These are phyloP conservation scores for Barbus barbus DNA, from an alignment of 2,113 vertebrate genomes.

Conservation along the genomic window DNA sequence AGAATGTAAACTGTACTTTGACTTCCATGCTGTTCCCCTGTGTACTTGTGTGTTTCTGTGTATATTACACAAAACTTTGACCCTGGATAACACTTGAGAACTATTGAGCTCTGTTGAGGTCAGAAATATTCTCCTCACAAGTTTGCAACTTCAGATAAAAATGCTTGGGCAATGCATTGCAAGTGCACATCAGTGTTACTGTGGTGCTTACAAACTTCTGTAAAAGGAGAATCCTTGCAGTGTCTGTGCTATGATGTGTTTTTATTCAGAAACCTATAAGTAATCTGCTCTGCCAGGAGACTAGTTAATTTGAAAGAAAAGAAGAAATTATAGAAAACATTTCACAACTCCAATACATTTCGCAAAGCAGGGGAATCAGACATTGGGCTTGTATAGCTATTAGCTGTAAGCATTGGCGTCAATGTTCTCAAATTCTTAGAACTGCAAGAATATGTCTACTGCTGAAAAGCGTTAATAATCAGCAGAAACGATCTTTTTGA, in stretches of 20 bases:
- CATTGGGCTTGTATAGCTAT: no score
- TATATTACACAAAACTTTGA: no score
- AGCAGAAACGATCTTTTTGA: not conserved
- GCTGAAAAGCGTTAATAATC: not conserved
- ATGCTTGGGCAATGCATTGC: not conserved
- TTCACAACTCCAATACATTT: not conserved
- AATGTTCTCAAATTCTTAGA: not conserved
- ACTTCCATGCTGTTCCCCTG: no score
- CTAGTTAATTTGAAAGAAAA: not conserved
- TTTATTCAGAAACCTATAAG: not conserved
- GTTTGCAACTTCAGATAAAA: not conserved
- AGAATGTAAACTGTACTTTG: not conserved
- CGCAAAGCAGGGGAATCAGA: not conserved
- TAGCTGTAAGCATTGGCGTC: not conserved
- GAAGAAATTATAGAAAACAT: not conserved
- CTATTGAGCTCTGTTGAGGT: no score
- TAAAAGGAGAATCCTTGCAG: not conserved
- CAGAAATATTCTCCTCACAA: no score
- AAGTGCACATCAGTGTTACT: not conserved
- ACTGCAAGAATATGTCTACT: not conserved
- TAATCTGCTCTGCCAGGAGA: not conserved
- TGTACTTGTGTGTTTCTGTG: no score
- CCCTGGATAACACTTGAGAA: no score
- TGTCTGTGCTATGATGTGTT: not conserved
- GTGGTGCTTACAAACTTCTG: not conserved